Evolutionary conservation across 2,888 invertebrate species (phyloP), one percentile per base, ranked within the genome.

Genomic region (Apodemia mormo): DNA sequence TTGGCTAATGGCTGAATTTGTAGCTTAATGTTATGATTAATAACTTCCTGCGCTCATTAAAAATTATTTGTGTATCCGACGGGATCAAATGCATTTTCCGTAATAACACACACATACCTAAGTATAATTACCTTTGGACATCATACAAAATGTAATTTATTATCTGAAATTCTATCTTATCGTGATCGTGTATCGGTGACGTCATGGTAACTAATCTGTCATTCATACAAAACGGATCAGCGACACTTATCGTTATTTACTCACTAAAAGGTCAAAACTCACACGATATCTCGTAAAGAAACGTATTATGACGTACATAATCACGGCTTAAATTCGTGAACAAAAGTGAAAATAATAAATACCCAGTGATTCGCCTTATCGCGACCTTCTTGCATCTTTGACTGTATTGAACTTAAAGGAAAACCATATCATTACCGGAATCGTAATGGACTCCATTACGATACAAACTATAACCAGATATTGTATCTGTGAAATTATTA

Each of bases 211-310:
- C 56, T 56, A 56, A 56, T 56, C 56, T 33, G 29, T 67, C 64
- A 65, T 70, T 71, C 43, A 67, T 67, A 58, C 49, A 52, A 49
- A 65, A 70, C 68, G 66, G 67, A 64, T 45, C 43, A 58, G 68
- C 71, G 72, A 74, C 45, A 45, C 68, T 56, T 75, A 76, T 80
- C 76, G 77, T 73, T 81, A 76, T 81, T 79, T 77, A 76, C 75
- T 77, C 72, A 71, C 74, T 73, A 75, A 76, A 76, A 79, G 85
- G 86, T 86, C 84, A 85, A 79, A 83, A 76, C 77, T 78, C 77
- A 45, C 45, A 76, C 67, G 78, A 76, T 82, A 85, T 85, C 82
- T 78, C 75, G 73, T 73, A 73, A 76, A 76, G 68, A 76, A 29
- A 30, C 58, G 45, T 29, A 29, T 2, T 58, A 75, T 86, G 85